These are phyloP conservation scores for Caenorhabditis wallacei DNA, from an alignment of 2,888 invertebrate species.

Conservation along the genomic window DNA sequence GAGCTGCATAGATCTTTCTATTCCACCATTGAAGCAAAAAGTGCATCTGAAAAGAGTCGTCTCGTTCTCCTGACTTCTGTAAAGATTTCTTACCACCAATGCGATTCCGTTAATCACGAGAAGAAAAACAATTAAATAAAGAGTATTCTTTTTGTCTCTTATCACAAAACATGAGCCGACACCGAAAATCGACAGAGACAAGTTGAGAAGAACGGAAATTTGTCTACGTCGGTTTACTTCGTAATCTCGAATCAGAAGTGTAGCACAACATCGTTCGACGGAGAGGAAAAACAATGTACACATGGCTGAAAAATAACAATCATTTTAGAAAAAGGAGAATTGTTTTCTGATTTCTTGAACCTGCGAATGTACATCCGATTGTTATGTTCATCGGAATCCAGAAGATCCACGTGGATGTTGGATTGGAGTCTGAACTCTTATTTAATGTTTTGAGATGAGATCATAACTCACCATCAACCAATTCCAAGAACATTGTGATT, in stretches of 20 bases:
- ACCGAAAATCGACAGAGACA: conserved; percentile 23
- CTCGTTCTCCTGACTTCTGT: no score
- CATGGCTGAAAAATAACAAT: conserved; percentile 35
- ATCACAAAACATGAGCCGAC: conserved; percentile 31
- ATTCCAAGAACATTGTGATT: conserved; percentile 12
- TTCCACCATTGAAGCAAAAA: conserved; percentile 31
- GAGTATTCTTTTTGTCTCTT: conserved; percentile 13
- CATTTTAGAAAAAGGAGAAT: background rate
- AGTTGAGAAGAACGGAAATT: conserved; percentile 43
- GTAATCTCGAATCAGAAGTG: conserved; percentile 32
- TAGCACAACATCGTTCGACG: conserved; percentile 46
- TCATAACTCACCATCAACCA: conserved; percentile 16
- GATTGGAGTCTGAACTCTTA: conserved; percentile 27
- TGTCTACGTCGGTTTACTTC: conserved; percentile 10
- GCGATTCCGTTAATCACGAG: conserved; percentile 42
- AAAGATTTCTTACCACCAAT: conserved; percentile 6
- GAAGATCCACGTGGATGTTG: conserved; percentile 11
- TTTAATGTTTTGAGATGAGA: background rate
- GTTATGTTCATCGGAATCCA: conserved; percentile 45
- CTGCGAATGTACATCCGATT: conserved; percentile 31
- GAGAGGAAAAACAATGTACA: conserved; percentile 48
- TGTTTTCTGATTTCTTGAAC: no score
- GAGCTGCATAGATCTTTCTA: conserved; percentile 26
- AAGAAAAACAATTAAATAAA: conserved; percentile 29
- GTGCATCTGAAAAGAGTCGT: conserved; percentile 26